Base-by-base conservation (phyloP, 2,113 vertebrate species). In the Amphiprion ocellaris region DNA sequence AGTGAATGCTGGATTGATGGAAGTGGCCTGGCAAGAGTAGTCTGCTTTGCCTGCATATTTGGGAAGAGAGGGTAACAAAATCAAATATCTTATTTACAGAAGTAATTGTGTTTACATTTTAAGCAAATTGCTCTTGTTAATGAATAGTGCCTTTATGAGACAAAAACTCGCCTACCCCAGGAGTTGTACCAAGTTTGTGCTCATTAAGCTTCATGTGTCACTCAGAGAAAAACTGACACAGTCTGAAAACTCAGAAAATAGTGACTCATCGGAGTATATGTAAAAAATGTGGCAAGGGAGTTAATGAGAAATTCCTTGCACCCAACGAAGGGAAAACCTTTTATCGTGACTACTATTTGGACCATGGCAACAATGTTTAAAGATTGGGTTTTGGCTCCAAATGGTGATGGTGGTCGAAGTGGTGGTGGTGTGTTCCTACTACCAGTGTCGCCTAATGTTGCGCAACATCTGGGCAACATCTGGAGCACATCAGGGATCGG, bases 391-490 rank as follows among this genome's bases (percentile, higher is more conserved):
- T 69, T 54, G 28, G 44, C 60, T 77, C 41, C 37, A 69, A 63
- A 37, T 49, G 54, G 9, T 49, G 39, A 39, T 23, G 39, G 46
- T 14, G 23, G 58, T 30, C 0, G 14, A 66, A 53, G 68, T 61
- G 58, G 68, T 56, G 41, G 73, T 58, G 70, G 58, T 55, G 0
- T 65, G 73, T 83, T 89, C 76, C 85, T 78, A 74, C 33, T 39
- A 37, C 19, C 9, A 1, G 14, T 10, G 52, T 11, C 46, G 55
- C 68, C 69, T 71, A 79, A 19, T 17, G 55, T 17, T 70, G 75
- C 85, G 58, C 28, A 85, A 93, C 94, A 96, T 95, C 90, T 96
- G 95, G 94, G 84, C 66, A 87, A 91, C 95, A 96, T 95, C 93
- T 96, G 95, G 91, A 83, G 78, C 56, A 74, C 68, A 88, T 94